These are phyloP conservation scores for Archips crataeganus DNA, from an alignment of 2,888 invertebrate species.

Conservation along the genomic window DNA sequence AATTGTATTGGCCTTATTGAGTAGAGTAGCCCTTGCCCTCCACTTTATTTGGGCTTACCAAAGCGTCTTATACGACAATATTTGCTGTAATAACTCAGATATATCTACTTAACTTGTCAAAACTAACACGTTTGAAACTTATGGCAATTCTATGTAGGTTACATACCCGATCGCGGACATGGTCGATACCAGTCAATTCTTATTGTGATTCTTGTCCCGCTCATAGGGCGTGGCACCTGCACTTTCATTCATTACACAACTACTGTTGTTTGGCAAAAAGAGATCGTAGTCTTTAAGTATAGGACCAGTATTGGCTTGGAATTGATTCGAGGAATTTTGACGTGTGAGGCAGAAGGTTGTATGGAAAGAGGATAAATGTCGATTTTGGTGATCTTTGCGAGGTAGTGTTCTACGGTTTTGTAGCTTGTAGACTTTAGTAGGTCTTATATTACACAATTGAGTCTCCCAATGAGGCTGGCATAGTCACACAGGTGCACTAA, in stretches of 20 bases:
- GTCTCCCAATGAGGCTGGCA: too few species aligned
- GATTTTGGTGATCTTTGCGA: background rate
- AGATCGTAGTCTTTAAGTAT: background rate
- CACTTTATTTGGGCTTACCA: too few species aligned
- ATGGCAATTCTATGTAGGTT: constrained; percentile 1
- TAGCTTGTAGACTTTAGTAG: too few species aligned
- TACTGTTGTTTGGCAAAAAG: constrained; percentile 10
- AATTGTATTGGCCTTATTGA: too few species aligned
- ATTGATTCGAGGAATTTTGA: background rate
- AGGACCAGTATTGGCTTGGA: constrained; percentile 9
- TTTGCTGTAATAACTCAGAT: background rate
- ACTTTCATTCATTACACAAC: constrained; percentile 39
- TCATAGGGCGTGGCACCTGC: constrained; percentile 39
- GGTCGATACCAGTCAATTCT: constrained; percentile 34
- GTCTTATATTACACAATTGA: too few species aligned
- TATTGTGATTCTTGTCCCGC: constrained; percentile 26
- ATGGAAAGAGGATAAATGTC: background rate
- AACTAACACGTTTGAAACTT: background rate
- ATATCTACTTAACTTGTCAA: background rate
- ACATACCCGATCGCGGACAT: constrained; percentile 5
- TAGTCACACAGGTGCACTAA: too few species aligned
- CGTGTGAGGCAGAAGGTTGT: constrained; percentile 1
- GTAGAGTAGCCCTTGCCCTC: too few species aligned
- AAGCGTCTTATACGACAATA: too few species aligned
- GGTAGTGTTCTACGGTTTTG: too few species aligned